Conservation (phyloP, 1,140 invertebrate genomes). For the Drosophila murphyi region DNA sequence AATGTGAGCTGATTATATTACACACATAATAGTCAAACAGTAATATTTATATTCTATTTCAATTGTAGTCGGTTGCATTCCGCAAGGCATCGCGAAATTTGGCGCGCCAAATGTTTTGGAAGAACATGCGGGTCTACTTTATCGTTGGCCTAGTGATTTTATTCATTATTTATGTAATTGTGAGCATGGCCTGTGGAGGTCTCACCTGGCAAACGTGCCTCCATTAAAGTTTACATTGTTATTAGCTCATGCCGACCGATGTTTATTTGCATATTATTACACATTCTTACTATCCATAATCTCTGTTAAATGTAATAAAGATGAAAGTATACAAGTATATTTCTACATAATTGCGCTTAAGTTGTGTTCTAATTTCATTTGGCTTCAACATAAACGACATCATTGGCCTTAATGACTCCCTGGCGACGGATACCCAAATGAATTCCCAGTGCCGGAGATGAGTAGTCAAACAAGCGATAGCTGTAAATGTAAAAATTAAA, state of each 20-base stretch:
- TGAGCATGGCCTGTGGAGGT: constrained; percentile 94
- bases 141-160: constrained; percentile 89
- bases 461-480: constrained; percentile 68
- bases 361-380: constrained; percentile 20
- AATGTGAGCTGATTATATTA: constrained; percentile 89
- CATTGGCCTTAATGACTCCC: constrained; percentile 66
- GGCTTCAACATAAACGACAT: constrained; percentile 74
- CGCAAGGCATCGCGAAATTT: constrained; percentile 93
- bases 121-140: constrained; percentile 96
- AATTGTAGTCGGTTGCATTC: constrained; percentile 92
- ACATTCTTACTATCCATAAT: constrained; percentile 66
- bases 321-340: constrained; percentile 60
- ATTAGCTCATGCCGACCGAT: constrained; percentile 24
- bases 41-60: constrained; percentile 79
- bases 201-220: constrained; percentile 91
- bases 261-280: constrained; percentile 62
- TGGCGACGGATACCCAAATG: constrained; percentile 73
- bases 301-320: constrained; percentile 74
- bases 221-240: constrained; percentile 38
- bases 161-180: constrained; percentile 93
- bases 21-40: not conserved
- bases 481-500: constrained; percentile 34
- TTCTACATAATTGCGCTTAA: constrained; percentile 7
- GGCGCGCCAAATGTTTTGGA: constrained; percentile 95
- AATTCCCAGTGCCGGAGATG: constrained; percentile 73